Percentiles rank a stretch among this genome's conserved stretches.
Evolutionary conservation across 2,113 vertebrate genomes (phyloP).

Genomic region (Stercorarius parasiticus): DNA sequence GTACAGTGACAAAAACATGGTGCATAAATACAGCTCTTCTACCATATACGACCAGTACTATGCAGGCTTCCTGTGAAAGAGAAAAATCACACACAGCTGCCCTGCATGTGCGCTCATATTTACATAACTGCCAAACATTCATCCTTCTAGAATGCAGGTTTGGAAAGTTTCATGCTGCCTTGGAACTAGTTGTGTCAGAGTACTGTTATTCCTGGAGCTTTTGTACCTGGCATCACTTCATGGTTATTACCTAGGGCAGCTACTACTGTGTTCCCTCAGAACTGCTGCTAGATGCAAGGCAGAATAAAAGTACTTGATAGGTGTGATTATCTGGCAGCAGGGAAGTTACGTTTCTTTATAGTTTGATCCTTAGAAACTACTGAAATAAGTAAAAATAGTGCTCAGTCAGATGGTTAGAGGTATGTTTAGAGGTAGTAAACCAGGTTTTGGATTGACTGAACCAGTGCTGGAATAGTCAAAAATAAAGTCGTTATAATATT

Average conservation of each 20-base stretch:
- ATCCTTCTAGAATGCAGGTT: background rate
- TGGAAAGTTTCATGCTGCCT: background rate
- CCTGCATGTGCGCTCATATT: background rate
- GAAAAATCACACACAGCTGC: background rate
- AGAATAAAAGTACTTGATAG: background rate
- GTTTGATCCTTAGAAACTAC: background rate
- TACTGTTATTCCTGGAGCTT: background rate
- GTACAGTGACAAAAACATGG: background rate
- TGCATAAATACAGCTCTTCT: background rate
- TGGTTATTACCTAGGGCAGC: background rate
- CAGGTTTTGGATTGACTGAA: background rate
- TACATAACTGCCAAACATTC: background rate
- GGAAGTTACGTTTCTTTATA: background rate
- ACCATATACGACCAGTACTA: no score
- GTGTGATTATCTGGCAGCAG: background rate
- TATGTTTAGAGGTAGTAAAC: background rate
- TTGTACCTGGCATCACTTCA: background rate
- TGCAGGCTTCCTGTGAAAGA: background rate
- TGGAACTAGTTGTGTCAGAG: background rate
- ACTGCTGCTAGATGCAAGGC: background rate
- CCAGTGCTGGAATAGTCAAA: background rate
- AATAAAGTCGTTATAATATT: background rate
- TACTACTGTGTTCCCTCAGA: background rate
- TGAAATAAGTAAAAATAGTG: background rate
- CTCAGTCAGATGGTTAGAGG: background rate